phyloP scores from a whole-genome alignment of 1,140 invertebrate species.

The Formica exsecta region DNA sequence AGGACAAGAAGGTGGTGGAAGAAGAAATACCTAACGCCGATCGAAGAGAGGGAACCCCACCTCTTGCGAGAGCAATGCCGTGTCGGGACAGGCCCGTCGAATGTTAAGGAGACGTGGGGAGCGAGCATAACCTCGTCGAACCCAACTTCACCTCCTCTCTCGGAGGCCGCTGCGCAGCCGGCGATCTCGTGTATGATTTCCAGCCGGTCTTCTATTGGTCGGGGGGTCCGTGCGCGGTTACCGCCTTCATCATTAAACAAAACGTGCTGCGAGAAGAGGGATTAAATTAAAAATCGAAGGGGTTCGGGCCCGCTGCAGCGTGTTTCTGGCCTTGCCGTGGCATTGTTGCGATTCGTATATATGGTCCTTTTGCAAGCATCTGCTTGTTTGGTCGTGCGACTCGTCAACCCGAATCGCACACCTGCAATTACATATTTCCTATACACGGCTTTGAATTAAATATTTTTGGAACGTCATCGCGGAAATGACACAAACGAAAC shows the following conservation, averaged over 20 bases:
- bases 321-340: constrained; percentile 69
- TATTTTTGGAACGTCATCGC: constrained; percentile 5
- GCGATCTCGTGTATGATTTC: constrained; percentile 83
- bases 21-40: constrained; percentile 76
- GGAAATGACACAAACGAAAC: constrained; percentile 18
- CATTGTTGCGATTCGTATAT: constrained; percentile 59
- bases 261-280: constrained; percentile 74
- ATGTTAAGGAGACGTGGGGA: constrained; percentile 82
- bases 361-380: constrained; percentile 58
- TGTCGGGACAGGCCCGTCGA: constrained; percentile 83
- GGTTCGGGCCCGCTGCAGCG: constrained; percentile 64
- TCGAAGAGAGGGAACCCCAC: constrained; percentile 80
- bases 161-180: constrained; percentile 73
- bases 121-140: constrained; percentile 79
- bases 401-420: constrained; percentile 34
- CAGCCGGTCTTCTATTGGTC: constrained; percentile 80
- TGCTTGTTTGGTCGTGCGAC: constrained; percentile 48
- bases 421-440: constrained; percentile 34
- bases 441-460: constrained; percentile 16
- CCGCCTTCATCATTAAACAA: constrained; percentile 82
- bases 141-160: constrained; percentile 78
- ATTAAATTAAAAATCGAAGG: constrained; percentile 76
- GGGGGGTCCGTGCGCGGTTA: constrained; percentile 77
- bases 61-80: constrained; percentile 75
- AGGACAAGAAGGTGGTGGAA: constrained; percentile 52